phyloP scores from a whole-genome alignment of 2,888 invertebrate species.

The Opisthograptis luteolata region DNA sequence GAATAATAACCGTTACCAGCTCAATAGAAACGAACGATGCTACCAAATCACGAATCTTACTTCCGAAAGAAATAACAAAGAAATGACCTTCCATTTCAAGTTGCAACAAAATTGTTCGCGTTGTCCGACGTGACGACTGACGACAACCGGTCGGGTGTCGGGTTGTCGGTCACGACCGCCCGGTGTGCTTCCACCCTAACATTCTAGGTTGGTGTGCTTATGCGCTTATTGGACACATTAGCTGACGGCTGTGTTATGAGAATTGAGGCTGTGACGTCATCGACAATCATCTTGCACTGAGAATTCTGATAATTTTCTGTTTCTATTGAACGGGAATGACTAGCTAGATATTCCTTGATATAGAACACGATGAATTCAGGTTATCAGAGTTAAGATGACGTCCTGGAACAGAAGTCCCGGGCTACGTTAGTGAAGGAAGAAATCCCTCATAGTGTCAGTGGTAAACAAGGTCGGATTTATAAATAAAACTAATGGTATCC shows the following conservation, averaged over 20 bases:
- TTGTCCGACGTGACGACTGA: background rate
- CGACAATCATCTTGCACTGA: too few relatives aligned
- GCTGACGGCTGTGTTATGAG: constrained; percentile 47
- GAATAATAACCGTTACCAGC: constrained; percentile 1
- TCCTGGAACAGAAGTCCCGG: too few relatives aligned
- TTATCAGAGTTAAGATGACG: too few relatives aligned
- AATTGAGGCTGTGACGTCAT: constrained; percentile 50
- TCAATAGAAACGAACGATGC: background rate
- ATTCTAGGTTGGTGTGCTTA: constrained; percentile 35
- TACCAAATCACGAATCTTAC: background rate
- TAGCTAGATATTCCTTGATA: background rate
- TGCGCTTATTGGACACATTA: constrained; percentile 58
- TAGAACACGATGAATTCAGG: too few relatives aligned
- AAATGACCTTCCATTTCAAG: too few relatives aligned
- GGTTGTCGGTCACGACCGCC: background rate
- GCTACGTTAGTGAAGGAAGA: too few relatives aligned
- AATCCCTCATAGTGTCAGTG: too few relatives aligned
- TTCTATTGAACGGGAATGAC: constrained; percentile 3
- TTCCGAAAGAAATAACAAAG: too few relatives aligned
- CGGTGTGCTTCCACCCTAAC: constrained; percentile 45
- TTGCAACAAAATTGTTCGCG: too few relatives aligned
- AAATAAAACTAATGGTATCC: too few relatives aligned
- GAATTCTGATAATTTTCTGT: constrained; percentile 25
- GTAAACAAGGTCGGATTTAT: too few relatives aligned
- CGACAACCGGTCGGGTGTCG: too few relatives aligned